Conservation (phyloP, 1,140 invertebrate species). For the Vollenhovia emeryi region DNA sequence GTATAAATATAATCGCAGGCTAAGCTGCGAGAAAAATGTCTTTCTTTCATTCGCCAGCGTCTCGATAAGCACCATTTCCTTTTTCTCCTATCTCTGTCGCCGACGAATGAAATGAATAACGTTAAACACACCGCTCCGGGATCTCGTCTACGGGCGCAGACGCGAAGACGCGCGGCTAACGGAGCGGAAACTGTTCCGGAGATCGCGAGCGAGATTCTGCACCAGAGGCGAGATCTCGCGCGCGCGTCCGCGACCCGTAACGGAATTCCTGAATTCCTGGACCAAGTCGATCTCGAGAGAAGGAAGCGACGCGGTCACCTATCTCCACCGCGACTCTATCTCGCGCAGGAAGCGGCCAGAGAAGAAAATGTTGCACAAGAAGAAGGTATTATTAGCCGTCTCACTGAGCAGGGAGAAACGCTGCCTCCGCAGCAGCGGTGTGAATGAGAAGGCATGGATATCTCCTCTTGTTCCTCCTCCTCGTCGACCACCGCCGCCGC, state of each 20-base stretch:
- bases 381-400: constrained; percentile 73
- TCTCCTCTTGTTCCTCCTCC: constrained; percentile 16
- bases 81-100: not conserved
- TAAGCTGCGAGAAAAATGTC: not conserved
- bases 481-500: not conserved
- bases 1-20: not conserved
- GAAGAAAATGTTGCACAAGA: constrained; percentile 65
- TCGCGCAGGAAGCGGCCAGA: constrained; percentile 37
- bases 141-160: constrained; percentile 33
- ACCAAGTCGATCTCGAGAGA: constrained; percentile 6
- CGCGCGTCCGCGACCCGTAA: constrained; percentile 63
- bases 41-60: not conserved
- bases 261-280: constrained; percentile 71
- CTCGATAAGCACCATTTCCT: not conserved
- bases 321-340: constrained; percentile 45
- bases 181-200: constrained; percentile 49
- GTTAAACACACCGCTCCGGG: constrained; percentile 37
- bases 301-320: constrained; percentile 24
- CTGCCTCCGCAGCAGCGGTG: constrained; percentile 38
- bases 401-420: constrained; percentile 65
- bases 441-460: constrained; percentile 31
- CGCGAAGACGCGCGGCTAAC: constrained; percentile 40
- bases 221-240: constrained; percentile 25
- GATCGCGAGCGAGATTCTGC: constrained; percentile 50
- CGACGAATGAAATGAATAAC: constrained; percentile 32